Evolutionary conservation across 2,888 invertebrate genomes (phyloP).

Genomic region (Caradrina clavipalpis): DNA sequence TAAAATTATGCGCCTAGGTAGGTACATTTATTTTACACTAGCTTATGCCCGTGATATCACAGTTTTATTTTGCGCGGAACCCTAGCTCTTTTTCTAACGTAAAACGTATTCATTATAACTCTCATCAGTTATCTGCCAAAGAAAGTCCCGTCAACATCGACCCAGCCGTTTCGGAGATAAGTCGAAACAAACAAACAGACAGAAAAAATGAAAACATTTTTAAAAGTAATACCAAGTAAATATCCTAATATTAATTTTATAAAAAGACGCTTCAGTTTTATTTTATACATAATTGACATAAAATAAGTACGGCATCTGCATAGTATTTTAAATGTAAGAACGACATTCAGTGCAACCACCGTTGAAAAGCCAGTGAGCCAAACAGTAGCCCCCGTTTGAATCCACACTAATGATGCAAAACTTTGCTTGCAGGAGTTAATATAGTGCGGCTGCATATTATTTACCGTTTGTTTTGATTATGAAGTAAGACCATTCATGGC

Average conservation of each 20-base stretch:
- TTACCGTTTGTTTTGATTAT: constrained; percentile 46
- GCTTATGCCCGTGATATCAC: too few species aligned
- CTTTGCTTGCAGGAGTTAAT: constrained; percentile 62
- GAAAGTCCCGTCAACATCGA: too few species aligned
- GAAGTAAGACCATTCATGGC: constrained; percentile 20
- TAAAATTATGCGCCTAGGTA: not conserved
- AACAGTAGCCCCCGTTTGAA: constrained; percentile 64
- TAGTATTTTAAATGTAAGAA: constrained; percentile 59
- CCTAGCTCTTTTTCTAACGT: too few species aligned
- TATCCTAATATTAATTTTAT: too few species aligned
- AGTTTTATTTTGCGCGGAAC: too few species aligned
- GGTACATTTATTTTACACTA: not conserved
- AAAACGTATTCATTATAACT: too few species aligned
- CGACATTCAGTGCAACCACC: constrained; percentile 58
- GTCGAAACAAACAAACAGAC: too few species aligned
- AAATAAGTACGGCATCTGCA: constrained; percentile 29
- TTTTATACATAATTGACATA: constrained; percentile 25
- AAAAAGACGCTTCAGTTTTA: not conserved
- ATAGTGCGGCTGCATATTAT: constrained; percentile 48
- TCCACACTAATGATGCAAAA: constrained; percentile 73
- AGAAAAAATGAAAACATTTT: too few species aligned
- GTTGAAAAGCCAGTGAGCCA: constrained; percentile 64
- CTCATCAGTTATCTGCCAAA: too few species aligned
- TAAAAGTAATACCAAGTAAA: too few species aligned
- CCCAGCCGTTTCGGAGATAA: too few species aligned